A percentile compares a stretch with the other conserved stretches of the same genome.
These are phyloP conservation scores for Xyliphius kryptos DNA, from an alignment of 2,113 vertebrate genomes.

Conservation along the genomic window DNA sequence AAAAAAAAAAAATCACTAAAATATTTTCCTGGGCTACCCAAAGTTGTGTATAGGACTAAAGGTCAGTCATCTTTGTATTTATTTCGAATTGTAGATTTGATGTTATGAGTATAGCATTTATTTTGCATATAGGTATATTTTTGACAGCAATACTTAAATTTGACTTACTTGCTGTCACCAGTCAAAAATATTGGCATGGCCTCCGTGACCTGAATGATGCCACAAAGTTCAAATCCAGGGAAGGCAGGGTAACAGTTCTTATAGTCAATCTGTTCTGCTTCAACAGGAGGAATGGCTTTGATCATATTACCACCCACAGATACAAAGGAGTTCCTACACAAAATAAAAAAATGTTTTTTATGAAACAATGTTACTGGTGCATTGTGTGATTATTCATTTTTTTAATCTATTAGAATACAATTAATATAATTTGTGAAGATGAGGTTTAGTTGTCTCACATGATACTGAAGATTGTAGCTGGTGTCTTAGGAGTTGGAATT, in stretches of 20 bases:
- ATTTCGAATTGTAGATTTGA: too few species aligned
- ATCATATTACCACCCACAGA: constrained; percentile 69
- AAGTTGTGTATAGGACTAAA: too few species aligned
- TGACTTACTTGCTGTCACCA: constrained; percentile 75
- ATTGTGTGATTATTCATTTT: background rate
- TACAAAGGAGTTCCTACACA: constrained; percentile 71
- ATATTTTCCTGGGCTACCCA: too few species aligned
- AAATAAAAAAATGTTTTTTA: background rate
- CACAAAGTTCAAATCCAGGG: constrained; percentile 75
- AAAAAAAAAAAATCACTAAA: too few species aligned
- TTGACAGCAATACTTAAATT: too few species aligned
- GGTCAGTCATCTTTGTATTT: too few species aligned
- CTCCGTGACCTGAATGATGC: constrained; percentile 61
- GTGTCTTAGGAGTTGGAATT: constrained; percentile 68
- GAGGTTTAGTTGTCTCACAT: constrained; percentile 59
- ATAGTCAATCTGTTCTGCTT: constrained; percentile 51
- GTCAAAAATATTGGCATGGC: constrained; percentile 70
- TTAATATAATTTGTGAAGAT: too few species aligned
- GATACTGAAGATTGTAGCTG: constrained; percentile 72
- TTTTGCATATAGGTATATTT: too few species aligned
- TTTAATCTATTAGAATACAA: background rate
- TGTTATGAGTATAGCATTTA: too few species aligned
- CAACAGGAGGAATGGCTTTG: constrained; percentile 60
- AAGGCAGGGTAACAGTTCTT: constrained; percentile 69
- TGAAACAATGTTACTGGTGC: background rate